Conservation (phyloP, 2,797 vertebrate species). For the Coregonus suidteri region DNA sequence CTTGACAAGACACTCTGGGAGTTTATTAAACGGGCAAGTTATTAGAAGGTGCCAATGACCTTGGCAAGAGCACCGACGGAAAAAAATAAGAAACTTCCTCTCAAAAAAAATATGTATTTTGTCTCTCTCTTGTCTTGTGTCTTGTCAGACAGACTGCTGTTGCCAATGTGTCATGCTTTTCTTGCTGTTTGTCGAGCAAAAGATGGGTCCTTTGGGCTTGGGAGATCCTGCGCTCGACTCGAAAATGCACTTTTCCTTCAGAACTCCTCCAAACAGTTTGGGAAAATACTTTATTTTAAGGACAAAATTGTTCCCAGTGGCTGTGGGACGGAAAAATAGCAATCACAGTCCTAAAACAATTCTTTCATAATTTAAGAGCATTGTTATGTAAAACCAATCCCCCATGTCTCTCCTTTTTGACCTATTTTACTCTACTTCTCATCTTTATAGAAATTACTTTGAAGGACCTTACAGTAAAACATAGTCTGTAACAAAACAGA, state of each 20-base stretch:
- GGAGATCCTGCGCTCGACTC: conserved; percentile 8
- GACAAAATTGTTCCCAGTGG: conserved; percentile 10
- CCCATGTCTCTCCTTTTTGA: conserved; percentile 9
- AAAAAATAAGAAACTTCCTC: conserved; percentile 22
- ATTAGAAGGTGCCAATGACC: conserved; percentile 31
- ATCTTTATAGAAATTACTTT: conserved; percentile 19
- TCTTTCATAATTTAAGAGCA: conserved; percentile 55
- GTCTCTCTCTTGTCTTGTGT: conserved; percentile 50
- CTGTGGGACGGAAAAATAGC: conserved; percentile 3
- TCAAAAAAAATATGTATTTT: conserved; percentile 29
- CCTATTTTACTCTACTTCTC: background rate
- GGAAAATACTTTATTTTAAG: conserved; percentile 23
- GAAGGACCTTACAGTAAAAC: conserved; percentile 7
- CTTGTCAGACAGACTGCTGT: conserved; percentile 41
- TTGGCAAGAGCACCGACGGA: conserved; percentile 33
- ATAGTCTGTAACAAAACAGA: background rate
- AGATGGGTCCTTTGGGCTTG: conserved; percentile 20
- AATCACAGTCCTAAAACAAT: conserved; percentile 21
- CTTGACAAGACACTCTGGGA: conserved; percentile 43
- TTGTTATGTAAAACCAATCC: conserved; percentile 32
- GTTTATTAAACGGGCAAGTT: conserved; percentile 46
- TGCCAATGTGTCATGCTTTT: conserved; percentile 43
- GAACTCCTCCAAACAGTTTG: conserved; percentile 9
- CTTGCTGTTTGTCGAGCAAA: conserved; percentile 4
- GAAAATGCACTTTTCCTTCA: conserved; percentile 35